phyloP scores from a whole-genome alignment of 2,797 vertebrate species.

The Acipenser transmontanus region DNA sequence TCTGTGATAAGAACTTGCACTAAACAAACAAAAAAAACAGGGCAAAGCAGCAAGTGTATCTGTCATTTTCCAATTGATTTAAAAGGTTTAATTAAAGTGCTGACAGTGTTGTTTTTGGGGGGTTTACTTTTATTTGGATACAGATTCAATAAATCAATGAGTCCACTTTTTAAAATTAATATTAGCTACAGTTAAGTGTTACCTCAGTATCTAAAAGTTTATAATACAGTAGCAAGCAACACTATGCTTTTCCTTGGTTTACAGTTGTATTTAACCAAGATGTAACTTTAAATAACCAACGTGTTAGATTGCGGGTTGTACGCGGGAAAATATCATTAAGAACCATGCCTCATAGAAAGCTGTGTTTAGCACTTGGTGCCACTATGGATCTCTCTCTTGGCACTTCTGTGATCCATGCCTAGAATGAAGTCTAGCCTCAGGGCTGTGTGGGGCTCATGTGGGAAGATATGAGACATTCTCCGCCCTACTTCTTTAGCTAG shows the following conservation, averaged over 20 bases:
- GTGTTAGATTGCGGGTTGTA: not conserved
- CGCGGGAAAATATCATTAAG: too few species aligned
- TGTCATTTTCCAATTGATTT: too few species aligned
- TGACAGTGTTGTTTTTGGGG: too few species aligned
- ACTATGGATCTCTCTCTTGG: constrained; percentile 56
- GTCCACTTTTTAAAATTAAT: too few species aligned
- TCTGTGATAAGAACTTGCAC: not conserved
- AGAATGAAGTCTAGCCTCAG: constrained; percentile 55
- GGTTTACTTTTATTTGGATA: too few species aligned
- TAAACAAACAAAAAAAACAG: not conserved
- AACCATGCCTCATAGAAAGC: not conserved
- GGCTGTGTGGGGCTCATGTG: constrained; percentile 53
- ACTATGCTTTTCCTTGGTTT: constrained; percentile 11
- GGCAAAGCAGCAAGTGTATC: too few species aligned
- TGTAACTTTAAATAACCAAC: not conserved
- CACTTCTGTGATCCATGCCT: constrained; percentile 61
- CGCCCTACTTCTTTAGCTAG: not conserved
- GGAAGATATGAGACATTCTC: constrained; percentile 20
- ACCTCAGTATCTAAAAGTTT: not conserved
- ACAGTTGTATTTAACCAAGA: constrained; percentile 11
- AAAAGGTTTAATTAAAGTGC: too few species aligned
- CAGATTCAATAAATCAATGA: not conserved
- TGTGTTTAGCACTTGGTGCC: constrained; percentile 28
- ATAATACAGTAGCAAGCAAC: not conserved
- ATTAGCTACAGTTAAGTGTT: too few species aligned